These are phyloP conservation scores for Heterochromis multidens DNA, from an alignment of 2,113 vertebrate genomes.

Conservation along the genomic window DNA sequence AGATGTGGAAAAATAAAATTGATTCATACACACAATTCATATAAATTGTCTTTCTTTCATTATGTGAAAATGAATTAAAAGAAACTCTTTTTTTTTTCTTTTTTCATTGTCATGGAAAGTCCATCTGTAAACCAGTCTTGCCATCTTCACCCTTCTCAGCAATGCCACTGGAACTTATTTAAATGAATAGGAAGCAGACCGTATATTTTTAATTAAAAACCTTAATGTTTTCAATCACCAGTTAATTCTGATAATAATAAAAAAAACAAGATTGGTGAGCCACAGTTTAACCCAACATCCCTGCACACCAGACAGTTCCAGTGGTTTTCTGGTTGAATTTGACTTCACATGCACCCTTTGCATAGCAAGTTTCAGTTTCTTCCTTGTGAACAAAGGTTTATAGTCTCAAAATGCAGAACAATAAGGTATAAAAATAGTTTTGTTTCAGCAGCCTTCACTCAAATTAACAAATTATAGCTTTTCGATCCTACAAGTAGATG, in stretches of 20 bases:
- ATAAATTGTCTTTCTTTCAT: not conserved
- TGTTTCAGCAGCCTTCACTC: not conserved
- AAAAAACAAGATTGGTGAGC: not conserved
- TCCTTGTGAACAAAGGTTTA: not conserved
- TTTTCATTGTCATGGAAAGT: not conserved
- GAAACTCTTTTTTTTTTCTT: not conserved
- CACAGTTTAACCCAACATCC: not conserved
- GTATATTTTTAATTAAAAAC: not conserved
- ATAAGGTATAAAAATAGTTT: not conserved
- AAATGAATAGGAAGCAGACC: not conserved
- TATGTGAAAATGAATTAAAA: not conserved
- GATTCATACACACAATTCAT: not conserved
- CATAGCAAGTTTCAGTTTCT: not conserved
- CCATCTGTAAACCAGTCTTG: not conserved
- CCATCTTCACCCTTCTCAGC: not conserved
- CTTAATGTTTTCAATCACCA: not conserved
- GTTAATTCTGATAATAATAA: not conserved
- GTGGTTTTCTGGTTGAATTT: not conserved
- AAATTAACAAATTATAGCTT: not conserved
- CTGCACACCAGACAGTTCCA: not conserved
- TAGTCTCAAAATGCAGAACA: not conserved
- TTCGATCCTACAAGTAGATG: not conserved
- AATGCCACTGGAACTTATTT: not conserved
- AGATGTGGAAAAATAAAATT: not conserved
- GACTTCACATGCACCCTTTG: not conserved